A percentile compares a stretch with the other conserved stretches of the same genome.
phyloP scores from a whole-genome alignment of 1,140 invertebrate species.

The Formica selysi region DNA sequence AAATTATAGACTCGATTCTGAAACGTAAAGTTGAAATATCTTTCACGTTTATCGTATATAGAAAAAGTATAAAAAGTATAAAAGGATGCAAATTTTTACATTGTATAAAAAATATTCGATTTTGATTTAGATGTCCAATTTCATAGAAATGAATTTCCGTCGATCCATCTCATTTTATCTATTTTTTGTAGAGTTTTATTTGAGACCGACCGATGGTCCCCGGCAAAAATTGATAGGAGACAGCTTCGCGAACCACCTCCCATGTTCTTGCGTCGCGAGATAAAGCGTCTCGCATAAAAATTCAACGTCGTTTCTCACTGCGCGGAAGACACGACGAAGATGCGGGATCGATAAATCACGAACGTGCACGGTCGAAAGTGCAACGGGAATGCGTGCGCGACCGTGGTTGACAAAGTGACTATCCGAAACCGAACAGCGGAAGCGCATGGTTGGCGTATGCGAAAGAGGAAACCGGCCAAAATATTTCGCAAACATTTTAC shows the following conservation, averaged over 20 bases:
- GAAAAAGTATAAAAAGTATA: not conserved
- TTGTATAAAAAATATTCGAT: not conserved
- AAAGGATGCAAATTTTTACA: not conserved
- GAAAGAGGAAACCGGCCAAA: conserved; percentile 57
- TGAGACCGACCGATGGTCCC: conserved; percentile 5
- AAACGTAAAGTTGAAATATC: conserved; percentile 22
- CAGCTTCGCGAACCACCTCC: not conserved
- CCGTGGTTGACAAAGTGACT: conserved; percentile 58
- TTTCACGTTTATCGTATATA: not conserved
- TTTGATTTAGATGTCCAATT: not conserved
- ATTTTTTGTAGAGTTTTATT: not conserved
- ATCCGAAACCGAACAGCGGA: conserved; percentile 58
- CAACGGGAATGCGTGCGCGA: not conserved
- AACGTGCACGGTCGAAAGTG: conserved; percentile 15
- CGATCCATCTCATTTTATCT: not conserved
- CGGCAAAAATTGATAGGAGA: conserved; percentile 25
- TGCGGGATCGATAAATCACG: conserved; percentile 59
- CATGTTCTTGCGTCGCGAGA: not conserved
- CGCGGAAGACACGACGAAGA: not conserved
- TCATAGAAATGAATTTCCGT: not conserved
- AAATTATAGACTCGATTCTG: conserved; percentile 2
- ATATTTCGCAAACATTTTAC: conserved; percentile 55
- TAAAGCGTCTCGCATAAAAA: conserved; percentile 18
- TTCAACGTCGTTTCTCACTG: conserved; percentile 44
- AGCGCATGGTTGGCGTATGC: conserved; percentile 23